A percentile compares a stretch with the other conserved stretches of the same genome.
These are phyloP conservation scores for Morpho achilles DNA, from an alignment of 2,888 invertebrate species.

Conservation along the genomic window DNA sequence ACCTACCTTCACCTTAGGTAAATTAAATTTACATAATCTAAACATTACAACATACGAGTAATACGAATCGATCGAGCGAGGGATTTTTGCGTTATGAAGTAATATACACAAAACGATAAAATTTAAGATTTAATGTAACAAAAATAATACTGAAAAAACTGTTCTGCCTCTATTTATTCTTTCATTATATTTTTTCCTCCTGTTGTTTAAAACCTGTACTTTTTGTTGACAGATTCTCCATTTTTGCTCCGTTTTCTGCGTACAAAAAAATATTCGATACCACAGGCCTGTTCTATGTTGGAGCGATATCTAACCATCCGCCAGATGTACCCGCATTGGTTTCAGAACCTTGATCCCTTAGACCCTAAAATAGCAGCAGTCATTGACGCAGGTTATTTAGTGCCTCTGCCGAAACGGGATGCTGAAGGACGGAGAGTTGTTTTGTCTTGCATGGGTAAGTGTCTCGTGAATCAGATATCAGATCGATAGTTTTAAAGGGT, in stretches of 20 bases:
- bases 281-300: conserved; percentile 91
- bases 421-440: conserved; percentile 87
- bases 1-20: too few species aligned
- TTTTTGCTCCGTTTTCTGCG: conserved; percentile 91
- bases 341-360: conserved; percentile 87
- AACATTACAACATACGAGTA: too few species aligned
- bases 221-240: conserved; percentile 79
- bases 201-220: neutral
- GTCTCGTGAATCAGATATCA: too few species aligned
- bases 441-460: conserved; percentile 86
- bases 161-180: too few species aligned
- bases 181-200: neutral
- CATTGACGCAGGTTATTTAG: conserved; percentile 88
- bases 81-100: too few species aligned
- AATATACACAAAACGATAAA: too few species aligned
- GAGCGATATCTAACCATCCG: conserved; percentile 92
- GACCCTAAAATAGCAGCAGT: conserved; percentile 90
- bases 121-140: too few species aligned
- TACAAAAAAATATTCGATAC: conserved; percentile 92
- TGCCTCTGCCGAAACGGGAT: conserved; percentile 87
- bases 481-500: too few species aligned
- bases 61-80: too few species aligned
- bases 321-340: conserved; percentile 92
- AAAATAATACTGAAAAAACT: too few species aligned
- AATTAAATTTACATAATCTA: too few species aligned